phyloP scores from a whole-genome alignment of 1,140 invertebrate species.

The Rhagoletis pomonella region DNA sequence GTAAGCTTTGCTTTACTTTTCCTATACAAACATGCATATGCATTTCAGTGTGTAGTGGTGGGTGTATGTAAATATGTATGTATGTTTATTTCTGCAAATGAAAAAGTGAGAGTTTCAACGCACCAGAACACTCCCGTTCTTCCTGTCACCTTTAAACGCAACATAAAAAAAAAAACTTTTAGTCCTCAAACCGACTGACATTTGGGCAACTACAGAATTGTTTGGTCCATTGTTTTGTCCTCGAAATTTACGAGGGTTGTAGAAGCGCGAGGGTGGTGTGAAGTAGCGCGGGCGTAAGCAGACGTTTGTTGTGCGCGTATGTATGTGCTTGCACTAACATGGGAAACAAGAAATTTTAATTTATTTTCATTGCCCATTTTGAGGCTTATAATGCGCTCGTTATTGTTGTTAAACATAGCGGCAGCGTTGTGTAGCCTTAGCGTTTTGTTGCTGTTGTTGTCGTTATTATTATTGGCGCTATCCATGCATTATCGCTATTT shows the following conservation, averaged over 20 bases:
- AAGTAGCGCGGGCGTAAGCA: neutral
- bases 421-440: neutral
- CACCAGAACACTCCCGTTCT: neutral
- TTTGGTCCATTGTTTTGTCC: slow-evolving; percentile 44
- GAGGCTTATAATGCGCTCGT: slow-evolving; percentile 72
- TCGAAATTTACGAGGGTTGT: neutral
- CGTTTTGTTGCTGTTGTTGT: neutral
- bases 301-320: neutral
- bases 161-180: neutral
- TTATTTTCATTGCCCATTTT: slow-evolving; percentile 74
- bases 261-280: neutral
- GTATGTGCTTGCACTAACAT: neutral
- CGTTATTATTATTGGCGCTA: neutral
- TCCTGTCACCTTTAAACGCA: neutral
- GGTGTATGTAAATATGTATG: neutral
- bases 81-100: neutral
- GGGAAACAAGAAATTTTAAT: slow-evolving; percentile 62
- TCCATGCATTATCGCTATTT: slow-evolving; percentile 14
- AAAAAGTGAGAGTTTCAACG: slow-evolving; percentile 48
- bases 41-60: neutral
- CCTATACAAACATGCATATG: neutral
- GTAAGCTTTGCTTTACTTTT: slow-evolving; percentile 1
- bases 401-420: slow-evolving; percentile 63
- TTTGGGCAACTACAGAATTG: slow-evolving; percentile 61
- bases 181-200: neutral